phyloP scores from a whole-genome alignment of 2,113 vertebrate species.

The Catharus fuscescens region DNA sequence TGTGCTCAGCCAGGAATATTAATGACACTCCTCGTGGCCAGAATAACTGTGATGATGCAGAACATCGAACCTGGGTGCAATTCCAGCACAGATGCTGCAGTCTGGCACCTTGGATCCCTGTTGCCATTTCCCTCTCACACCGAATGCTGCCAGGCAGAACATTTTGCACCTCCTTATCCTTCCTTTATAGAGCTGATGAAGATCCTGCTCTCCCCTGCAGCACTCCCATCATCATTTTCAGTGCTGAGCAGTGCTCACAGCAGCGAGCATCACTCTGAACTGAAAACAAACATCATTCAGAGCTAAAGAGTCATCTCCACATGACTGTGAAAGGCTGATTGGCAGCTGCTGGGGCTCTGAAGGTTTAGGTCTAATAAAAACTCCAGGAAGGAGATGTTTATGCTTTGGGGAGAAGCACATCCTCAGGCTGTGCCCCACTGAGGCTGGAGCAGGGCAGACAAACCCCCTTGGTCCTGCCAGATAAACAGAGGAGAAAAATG shows the following conservation, averaged over 20 bases:
- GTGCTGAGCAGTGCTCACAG: neutral
- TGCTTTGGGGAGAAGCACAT: neutral
- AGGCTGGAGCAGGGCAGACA: constrained; percentile 26
- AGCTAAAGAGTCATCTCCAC: neutral
- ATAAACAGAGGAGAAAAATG: neutral
- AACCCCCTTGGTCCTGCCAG: neutral
- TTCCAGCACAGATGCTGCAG: constrained; percentile 15
- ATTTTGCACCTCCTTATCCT: neutral
- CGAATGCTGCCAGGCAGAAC: neutral
- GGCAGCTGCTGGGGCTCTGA: neutral
- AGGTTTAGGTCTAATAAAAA: neutral
- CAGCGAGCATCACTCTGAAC: neutral
- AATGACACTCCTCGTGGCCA: neutral
- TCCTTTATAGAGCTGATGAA: neutral
- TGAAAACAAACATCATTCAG: neutral
- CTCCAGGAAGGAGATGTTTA: neutral
- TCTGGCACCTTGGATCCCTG: neutral
- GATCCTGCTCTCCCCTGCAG: neutral
- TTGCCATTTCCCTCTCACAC: neutral
- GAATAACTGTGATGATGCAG: neutral
- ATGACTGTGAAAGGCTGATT: neutral
- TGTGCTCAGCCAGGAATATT: neutral
- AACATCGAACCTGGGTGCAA: neutral
- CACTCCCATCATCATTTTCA: neutral
- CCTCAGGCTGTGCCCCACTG: neutral